Evolutionary conservation across 2,888 invertebrate genomes (phyloP), one percentile per base, ranked within the genome.

Genomic region (Brachynemurus nebulosus): DNA sequence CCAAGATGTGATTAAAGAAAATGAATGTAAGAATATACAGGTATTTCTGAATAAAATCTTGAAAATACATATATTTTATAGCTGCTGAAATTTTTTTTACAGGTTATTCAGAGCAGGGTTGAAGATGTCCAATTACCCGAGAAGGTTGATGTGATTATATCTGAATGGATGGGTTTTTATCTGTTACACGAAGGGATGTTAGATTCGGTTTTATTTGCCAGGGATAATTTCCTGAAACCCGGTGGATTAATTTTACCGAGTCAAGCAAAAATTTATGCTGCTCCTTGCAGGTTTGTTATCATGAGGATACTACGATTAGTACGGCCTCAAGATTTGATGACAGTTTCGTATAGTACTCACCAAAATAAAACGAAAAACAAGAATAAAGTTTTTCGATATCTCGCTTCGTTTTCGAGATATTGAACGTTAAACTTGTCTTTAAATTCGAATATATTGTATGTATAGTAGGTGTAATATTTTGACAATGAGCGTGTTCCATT

Each of bases 101-200:
- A 79, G 76, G 76, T 89, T 8, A 72, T 90, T 35, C 78, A 86
- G 55, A 75, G 74, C 42, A 73, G 69, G 66, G 74, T 89, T 6
- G 91, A 92, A 68, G 80, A 90, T 57, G 70, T 90, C 3, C 44
- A 40, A 7, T 59, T 63, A 1, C 61, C 86, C 40, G 79, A 83
- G 71, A 78, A 82, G 63, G 85, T 89, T 2, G 93, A 95, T 63
- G 74, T 90, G 8, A 86, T 96, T 50, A 76, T 96, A 4, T 93
- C 93, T 0, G 95, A 96, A 66, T 96, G 95, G 95, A 96, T 96
- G 95, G 95, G 95, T 0, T 93, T 95, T 63, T 93, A 91, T 65
- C 69, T 96, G 23, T 66, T 96, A 12, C 95, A 93, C 59, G 95
- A 96, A 65, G 91, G 88, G 6, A 96, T 96, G 96, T 62, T 96